Evolutionary conservation across 1,140 invertebrate species (phyloP).

Genomic region (Diuraphis noxia): DNA sequence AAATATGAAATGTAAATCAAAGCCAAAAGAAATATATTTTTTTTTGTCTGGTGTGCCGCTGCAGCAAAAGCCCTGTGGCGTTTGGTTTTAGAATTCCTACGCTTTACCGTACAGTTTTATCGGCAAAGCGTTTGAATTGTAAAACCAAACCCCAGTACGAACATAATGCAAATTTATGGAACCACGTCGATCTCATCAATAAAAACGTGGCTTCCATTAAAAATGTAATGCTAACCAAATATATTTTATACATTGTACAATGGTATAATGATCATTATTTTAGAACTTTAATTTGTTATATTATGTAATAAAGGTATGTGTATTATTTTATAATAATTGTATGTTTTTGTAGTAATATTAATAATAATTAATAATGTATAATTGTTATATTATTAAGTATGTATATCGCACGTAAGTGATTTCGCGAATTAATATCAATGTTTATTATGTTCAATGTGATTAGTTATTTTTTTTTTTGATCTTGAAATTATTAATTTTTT

Average conservation of each 20-base stretch:
- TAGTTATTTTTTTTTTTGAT: no score
- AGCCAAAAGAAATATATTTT: neutral
- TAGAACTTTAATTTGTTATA: neutral
- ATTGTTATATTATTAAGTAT: neutral
- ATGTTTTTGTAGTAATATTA: neutral
- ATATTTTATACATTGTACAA: neutral
- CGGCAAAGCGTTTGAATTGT: conserved; percentile 80
- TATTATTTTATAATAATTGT: neutral
- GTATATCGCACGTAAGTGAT: neutral
- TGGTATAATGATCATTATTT: neutral
- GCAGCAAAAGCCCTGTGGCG: neutral
- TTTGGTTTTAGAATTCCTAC: conserved; percentile 76
- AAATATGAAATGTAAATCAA: conserved; percentile 18
- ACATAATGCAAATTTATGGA: neutral
- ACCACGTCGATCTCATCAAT: neutral
- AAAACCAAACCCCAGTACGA: conserved; percentile 63
- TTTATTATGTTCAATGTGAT: neutral
- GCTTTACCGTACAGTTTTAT: conserved; percentile 69
- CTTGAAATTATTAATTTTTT: no score
- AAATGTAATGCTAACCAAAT: neutral
- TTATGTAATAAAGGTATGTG: neutral
- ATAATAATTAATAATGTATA: no score
- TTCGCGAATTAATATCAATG: neutral
- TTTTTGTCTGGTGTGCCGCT: neutral
- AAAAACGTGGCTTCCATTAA: neutral